Conservation (phyloP, 2,797 vertebrate genomes). For the Macroramphosus scolopax region DNA sequence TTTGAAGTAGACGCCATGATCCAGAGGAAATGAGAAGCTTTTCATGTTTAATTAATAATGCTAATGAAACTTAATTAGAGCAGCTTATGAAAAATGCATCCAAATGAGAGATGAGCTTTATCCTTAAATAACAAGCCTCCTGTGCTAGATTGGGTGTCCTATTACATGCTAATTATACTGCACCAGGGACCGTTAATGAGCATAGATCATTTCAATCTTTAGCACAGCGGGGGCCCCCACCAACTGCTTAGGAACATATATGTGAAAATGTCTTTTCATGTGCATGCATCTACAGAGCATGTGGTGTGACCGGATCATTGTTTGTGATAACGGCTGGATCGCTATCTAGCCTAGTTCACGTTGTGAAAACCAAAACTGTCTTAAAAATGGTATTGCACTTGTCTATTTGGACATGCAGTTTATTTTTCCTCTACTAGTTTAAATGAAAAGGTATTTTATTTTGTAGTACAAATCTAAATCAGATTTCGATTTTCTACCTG, state of each 20-base stretch:
- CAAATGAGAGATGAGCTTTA: slow-evolving; percentile 85
- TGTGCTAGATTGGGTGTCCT: slow-evolving; percentile 81
- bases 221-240: slow-evolving; percentile 34
- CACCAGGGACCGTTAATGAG: slow-evolving; percentile 78
- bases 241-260: slow-evolving; percentile 41
- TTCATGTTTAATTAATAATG: slow-evolving; percentile 86
- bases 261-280: slow-evolving; percentile 25
- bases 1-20: slow-evolving; percentile 70
- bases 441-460: too few species aligned
- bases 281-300: slow-evolving; percentile 6
- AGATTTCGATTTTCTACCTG: too few species aligned
- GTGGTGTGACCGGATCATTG: background rate
- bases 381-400: too few species aligned
- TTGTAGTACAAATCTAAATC: too few species aligned
- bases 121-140: slow-evolving; percentile 85
- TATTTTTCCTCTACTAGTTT: too few species aligned
- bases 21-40: slow-evolving; percentile 76
- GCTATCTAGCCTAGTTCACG: too few species aligned
- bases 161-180: slow-evolving; percentile 82
- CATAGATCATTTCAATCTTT: slow-evolving; percentile 76
- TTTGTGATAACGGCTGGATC: too few species aligned
- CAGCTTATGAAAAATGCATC: slow-evolving; percentile 86
- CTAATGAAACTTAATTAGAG: slow-evolving; percentile 84
- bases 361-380: too few species aligned
- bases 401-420: too few species aligned